Conservation (phyloP, 2,888 invertebrate species). For the Thymelicus acteon region DNA sequence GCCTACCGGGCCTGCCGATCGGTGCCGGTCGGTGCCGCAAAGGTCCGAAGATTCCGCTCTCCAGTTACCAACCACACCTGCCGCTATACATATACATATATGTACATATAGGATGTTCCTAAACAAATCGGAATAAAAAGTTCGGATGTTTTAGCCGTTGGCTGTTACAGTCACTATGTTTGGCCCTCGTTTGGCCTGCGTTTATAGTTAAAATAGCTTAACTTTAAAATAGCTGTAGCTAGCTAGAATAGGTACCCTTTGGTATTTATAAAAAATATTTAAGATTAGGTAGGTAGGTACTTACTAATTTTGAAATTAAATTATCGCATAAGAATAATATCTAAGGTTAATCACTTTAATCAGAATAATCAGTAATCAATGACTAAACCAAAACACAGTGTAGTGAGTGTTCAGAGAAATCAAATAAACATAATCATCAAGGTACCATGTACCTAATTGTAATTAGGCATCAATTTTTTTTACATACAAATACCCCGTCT, state of each 20-base stretch:
- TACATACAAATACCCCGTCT: too few relatives aligned
- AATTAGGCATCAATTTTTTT: background rate
- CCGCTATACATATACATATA: conserved; percentile 39
- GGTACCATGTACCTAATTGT: too few relatives aligned
- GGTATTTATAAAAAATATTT: background rate
- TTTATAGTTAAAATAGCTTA: too few relatives aligned
- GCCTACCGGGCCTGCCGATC: too few relatives aligned
- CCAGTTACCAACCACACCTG: conserved; percentile 60
- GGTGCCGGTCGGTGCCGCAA: conserved; percentile 50
- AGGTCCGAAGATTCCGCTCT: conserved; percentile 53
- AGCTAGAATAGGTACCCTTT: background rate
- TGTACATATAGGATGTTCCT: conserved; percentile 28
- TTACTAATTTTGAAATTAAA: background rate
- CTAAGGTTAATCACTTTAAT: background rate
- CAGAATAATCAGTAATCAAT: too few relatives aligned
- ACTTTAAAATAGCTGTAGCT: background rate
- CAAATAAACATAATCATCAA: too few relatives aligned
- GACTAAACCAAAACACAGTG: too few relatives aligned
- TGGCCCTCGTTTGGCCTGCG: background rate
- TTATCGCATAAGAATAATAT: background rate
- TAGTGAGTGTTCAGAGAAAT: too few relatives aligned
- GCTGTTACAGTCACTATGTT: background rate
- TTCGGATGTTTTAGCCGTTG: conserved; percentile 7
- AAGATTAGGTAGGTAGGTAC: too few relatives aligned
- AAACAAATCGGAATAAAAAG: conserved; percentile 36